Conservation (phyloP, 2,113 vertebrate species). For the Maccullochella peelii region DNA sequence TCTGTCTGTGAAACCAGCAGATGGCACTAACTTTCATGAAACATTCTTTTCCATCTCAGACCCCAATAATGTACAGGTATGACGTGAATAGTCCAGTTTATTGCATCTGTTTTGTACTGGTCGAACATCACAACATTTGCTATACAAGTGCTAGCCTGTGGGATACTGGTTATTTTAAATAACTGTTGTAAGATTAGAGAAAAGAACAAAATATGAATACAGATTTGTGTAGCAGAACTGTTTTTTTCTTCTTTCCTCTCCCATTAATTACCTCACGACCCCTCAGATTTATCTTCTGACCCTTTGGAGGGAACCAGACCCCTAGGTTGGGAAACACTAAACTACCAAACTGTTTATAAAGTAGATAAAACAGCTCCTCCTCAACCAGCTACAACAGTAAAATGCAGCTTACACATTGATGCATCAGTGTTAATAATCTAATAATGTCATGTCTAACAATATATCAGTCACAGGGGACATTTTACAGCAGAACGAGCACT, state of each 20-base stretch:
- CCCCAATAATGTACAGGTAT: conserved; percentile 88
- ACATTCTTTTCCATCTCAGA: conserved; percentile 87
- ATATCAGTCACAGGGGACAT: too few relatives aligned
- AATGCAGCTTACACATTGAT: not conserved
- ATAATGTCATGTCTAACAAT: not conserved
- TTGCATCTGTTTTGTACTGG: conserved; percentile 18
- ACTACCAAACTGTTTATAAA: not conserved
- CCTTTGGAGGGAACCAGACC: not conserved
- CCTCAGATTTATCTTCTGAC: not conserved
- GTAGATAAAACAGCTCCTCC: not conserved
- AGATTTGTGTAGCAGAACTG: too few relatives aligned
- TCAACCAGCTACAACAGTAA: not conserved
- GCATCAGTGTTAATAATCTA: not conserved
- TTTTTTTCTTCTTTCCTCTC: too few relatives aligned
- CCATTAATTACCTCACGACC: not conserved
- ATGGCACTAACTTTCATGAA: conserved; percentile 83
- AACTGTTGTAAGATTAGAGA: too few relatives aligned
- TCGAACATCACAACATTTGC: not conserved
- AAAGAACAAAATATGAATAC: not conserved
- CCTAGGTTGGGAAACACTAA: too few relatives aligned
- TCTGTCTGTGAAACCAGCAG: conserved; percentile 87
- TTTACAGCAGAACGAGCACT: too few relatives aligned
- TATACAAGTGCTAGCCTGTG: not conserved
- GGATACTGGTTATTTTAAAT: not conserved
- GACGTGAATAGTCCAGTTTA: not conserved